These are phyloP conservation scores for Rhagoletis pomonella DNA, from an alignment of 1,140 invertebrate genomes.

Conservation along the genomic window DNA sequence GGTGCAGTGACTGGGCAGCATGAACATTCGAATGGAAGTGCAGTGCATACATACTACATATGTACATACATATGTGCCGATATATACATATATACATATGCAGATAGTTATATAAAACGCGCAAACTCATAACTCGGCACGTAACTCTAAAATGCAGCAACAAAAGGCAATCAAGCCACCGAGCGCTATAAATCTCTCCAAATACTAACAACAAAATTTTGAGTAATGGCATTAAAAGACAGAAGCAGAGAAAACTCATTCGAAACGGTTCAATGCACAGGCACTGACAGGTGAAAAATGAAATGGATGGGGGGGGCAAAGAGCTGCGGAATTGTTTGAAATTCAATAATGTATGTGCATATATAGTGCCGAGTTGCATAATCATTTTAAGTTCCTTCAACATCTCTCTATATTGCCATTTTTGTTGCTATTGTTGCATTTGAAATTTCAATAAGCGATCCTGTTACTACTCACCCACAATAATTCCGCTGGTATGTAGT, in stretches of 20 bases:
- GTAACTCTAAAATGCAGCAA: slow-evolving; percentile 38
- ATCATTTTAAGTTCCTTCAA: not conserved
- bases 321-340: not conserved
- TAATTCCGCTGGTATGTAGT: too few relatives aligned
- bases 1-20: not conserved
- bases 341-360: not conserved
- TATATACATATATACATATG: not conserved
- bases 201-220: slow-evolving; percentile 1
- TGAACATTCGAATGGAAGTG: not conserved
- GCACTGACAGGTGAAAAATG: not conserved
- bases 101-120: not conserved
- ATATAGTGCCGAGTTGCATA: not conserved
- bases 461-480: too few relatives aligned
- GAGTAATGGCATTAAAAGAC: slow-evolving; percentile 26
- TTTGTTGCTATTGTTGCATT: not conserved
- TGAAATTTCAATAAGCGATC: not conserved
- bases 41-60: not conserved
- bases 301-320: not conserved
- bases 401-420: not conserved
- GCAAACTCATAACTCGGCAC: slow-evolving; percentile 43
- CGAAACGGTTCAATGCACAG: not conserved
- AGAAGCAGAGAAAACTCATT: not conserved
- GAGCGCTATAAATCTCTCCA: slow-evolving; percentile 29
- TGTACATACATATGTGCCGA: not conserved
- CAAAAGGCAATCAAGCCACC: slow-evolving; percentile 50